These are phyloP conservation scores for Nomada lathburiana DNA, from an alignment of 2,888 invertebrate species.

Conservation along the genomic window DNA sequence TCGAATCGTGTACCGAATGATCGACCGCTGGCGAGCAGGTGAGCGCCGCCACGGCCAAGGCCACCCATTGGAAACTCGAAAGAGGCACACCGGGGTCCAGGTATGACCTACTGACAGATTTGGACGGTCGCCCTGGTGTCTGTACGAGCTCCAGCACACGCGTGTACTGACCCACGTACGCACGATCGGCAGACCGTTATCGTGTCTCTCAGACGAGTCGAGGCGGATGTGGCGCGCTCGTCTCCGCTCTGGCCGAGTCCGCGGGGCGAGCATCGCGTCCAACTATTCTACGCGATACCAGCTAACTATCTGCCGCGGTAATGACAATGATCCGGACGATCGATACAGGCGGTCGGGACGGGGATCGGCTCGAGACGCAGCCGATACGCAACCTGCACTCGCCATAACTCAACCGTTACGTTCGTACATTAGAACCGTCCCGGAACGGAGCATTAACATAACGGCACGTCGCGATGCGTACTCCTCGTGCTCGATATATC, in stretches of 20 bases:
- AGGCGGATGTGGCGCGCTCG: constrained; percentile 43
- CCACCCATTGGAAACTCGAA: constrained; percentile 43
- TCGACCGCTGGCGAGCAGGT: not conserved
- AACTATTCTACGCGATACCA: constrained; percentile 18
- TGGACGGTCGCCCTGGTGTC: constrained; percentile 72
- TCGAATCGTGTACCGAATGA: not conserved
- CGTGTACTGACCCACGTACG: constrained; percentile 18
- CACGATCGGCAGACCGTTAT: constrained; percentile 65
- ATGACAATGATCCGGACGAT: constrained; percentile 52
- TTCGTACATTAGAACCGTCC: constrained; percentile 77
- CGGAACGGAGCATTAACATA: constrained; percentile 82
- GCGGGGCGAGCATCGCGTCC: constrained; percentile 25
- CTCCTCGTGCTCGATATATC: constrained; percentile 27
- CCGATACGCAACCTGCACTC: constrained; percentile 77
- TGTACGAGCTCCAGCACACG: not conserved
- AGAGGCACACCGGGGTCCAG: constrained; percentile 72
- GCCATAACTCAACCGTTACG: constrained; percentile 82
- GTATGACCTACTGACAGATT: constrained; percentile 82
- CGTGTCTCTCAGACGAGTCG: constrained; percentile 26
- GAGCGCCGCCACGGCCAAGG: constrained; percentile 60
- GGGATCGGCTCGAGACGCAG: constrained; percentile 45
- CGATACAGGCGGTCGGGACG: not conserved
- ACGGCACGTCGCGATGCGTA: constrained; percentile 76
- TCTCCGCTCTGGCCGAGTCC: constrained; percentile 1
- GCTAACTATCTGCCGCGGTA: constrained; percentile 35